These are phyloP conservation scores for Microtus montanus DNA, from an alignment of 2,113 vertebrate species.

Conservation along the genomic window DNA sequence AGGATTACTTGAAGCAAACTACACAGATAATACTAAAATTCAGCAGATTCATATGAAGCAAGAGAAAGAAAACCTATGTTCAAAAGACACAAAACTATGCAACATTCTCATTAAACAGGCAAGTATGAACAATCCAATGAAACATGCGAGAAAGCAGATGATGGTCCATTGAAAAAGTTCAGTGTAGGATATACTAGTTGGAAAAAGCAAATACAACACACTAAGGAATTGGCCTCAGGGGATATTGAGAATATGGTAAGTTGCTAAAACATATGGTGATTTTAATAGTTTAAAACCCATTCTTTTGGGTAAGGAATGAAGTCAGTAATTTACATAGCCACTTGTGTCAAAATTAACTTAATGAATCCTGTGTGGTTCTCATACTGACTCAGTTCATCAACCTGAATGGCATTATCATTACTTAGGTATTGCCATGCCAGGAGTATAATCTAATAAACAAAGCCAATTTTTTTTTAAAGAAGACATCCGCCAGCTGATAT, in stretches of 20 bases:
- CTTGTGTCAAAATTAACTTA: conserved; percentile 44
- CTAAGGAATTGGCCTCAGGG: conserved; percentile 61
- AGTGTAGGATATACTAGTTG: conserved; percentile 92
- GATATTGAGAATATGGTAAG: conserved; percentile 15
- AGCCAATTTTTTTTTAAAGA: conserved; percentile 57
- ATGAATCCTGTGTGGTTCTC: conserved; percentile 31
- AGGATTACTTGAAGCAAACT: conserved; percentile 97
- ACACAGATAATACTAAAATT: conserved; percentile 97
- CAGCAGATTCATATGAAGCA: conserved; percentile 97
- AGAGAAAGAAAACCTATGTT: conserved; percentile 97
- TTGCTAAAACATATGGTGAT: conserved; percentile 26
- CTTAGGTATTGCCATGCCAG: conserved; percentile 15
- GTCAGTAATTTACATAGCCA: conserved; percentile 47
- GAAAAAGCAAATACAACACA: conserved; percentile 58
- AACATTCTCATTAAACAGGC: conserved; percentile 99
- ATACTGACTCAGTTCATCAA: conserved; percentile 32
- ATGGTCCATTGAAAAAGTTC: conserved; percentile 93
- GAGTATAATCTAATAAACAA: conserved; percentile 55
- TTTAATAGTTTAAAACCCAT: conserved; percentile 16
- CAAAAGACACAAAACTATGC: conserved; percentile 99
- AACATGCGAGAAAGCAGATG: conserved; percentile 99
- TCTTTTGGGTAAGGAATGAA: conserved; percentile 40
- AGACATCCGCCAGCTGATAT: conserved; percentile 84
- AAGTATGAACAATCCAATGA: conserved; percentile 99
- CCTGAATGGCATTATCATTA: conserved; percentile 25